phyloP scores from a whole-genome alignment of 2,113 vertebrate genomes.

The Charina bottae region DNA sequence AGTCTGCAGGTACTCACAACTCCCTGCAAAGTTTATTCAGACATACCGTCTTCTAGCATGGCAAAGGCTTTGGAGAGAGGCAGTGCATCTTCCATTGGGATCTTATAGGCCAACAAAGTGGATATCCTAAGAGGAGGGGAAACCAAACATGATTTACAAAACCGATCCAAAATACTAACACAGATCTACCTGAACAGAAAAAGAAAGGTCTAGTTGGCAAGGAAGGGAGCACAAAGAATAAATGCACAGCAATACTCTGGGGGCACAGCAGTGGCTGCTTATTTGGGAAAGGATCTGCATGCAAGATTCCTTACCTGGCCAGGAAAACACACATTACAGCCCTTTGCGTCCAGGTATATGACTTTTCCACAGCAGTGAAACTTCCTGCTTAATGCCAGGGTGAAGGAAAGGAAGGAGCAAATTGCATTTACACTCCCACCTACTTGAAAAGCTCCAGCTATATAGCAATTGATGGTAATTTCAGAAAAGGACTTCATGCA shows the following conservation, averaged over 20 bases:
- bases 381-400: neutral
- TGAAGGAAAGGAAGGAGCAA: neutral
- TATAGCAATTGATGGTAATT: neutral
- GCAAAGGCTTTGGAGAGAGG: conserved; percentile 85
- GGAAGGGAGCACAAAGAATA: neutral
- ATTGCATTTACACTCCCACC: neutral
- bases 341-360: neutral
- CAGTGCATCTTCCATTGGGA: conserved; percentile 83
- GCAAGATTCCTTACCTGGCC: neutral
- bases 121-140: neutral
- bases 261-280: no score
- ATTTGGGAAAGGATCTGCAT: neutral
- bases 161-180: neutral
- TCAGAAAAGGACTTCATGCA: neutral
- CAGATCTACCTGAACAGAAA: neutral
- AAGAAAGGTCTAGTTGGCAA: neutral
- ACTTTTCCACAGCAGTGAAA: neutral
- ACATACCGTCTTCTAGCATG: conserved; percentile 86
- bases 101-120: conserved; percentile 82
- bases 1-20: neutral
- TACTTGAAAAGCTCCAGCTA: neutral
- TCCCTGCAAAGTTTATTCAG: neutral
- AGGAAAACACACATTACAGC: neutral
- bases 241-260: neutral
- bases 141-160: neutral